Evolutionary conservation across 2,113 vertebrate genomes (phyloP), one percentile per base, ranked within the genome.

Genomic region (Lagenorhynchus albirostris): DNA sequence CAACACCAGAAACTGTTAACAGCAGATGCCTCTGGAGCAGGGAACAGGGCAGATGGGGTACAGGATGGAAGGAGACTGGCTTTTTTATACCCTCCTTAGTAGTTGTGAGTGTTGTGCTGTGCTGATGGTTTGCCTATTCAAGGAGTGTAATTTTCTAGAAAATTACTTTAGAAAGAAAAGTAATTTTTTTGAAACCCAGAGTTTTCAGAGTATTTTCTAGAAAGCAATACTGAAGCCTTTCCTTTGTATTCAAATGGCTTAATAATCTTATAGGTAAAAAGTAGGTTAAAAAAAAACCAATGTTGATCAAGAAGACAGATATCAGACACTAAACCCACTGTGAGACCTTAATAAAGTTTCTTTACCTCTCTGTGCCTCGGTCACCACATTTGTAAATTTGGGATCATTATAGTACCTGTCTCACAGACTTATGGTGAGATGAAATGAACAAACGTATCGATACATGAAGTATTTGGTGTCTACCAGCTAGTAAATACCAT

Each of bases 251-350:
- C 71, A 93, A 31, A 71, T 50, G 53, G 7, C 38, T 91, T 89
- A 23, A 80, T 80, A 95, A 82, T 96, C 5, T 71, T 76, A 63
- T 2, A 79, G 33, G 26, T 87, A 85, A 96, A 90, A 96, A 67
- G 38, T 50, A 41, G 3, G 12, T 67, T 62, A 11, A 55, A 86
- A 68, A 65, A 38, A 25, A 38, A 31, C 41, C 62, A 29, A 2
- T 18, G 18, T 44, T 88, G 36, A 58, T 47, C 87, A 67, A 91
- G 86, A 90, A 95, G 80, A 86, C 10, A 94, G 41, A 65, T 9
- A n/a, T 91, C 70, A 87, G 58, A 62, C 14, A 85, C 17, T 50
- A 92, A 89, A 50, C 5, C 63, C 2, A 8, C n/a, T 53, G 13
- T 44, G n/a, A 88, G 17, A 33, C 38, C 60, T 79, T 63, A 80